These are phyloP conservation scores for Camponotus floridanus DNA, from an alignment of 1,140 invertebrate genomes.

Conservation along the genomic window DNA sequence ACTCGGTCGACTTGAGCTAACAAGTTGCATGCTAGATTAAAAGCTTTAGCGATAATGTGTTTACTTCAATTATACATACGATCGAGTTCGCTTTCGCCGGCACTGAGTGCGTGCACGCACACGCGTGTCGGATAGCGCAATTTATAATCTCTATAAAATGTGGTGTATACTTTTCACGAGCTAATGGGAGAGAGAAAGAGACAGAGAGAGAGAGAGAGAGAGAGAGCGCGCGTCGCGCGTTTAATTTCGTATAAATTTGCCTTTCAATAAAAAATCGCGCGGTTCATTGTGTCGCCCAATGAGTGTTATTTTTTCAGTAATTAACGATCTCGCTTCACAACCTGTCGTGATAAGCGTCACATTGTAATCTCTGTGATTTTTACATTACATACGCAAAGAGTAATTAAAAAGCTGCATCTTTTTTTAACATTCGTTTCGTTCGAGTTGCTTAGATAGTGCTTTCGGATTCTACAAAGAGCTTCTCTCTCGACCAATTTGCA, in stretches of 20 bases:
- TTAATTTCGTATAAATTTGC: slow-evolving; percentile 55
- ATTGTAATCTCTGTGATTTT: slow-evolving; percentile 37
- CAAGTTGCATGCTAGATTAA: slow-evolving; percentile 76
- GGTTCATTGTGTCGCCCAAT: slow-evolving; percentile 29
- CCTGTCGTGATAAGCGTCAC: background rate
- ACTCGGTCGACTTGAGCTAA: slow-evolving; percentile 63
- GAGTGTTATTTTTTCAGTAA: slow-evolving; percentile 50
- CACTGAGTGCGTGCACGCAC: background rate
- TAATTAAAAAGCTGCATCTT: background rate
- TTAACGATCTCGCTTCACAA: slow-evolving; percentile 33
- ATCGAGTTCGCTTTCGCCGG: background rate
- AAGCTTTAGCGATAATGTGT: slow-evolving; percentile 77
- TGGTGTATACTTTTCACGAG: slow-evolving; percentile 6
- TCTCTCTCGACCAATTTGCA: background rate
- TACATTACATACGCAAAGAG: background rate
- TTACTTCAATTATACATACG: slow-evolving; percentile 67
- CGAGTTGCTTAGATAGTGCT: background rate
- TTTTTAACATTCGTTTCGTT: background rate
- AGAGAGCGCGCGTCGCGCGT: background rate
- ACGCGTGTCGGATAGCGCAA: slow-evolving; percentile 14
- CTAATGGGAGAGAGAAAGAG: slow-evolving; percentile 19
- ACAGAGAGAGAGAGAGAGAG: background rate
- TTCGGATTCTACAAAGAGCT: background rate
- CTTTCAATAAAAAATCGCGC: slow-evolving; percentile 47
- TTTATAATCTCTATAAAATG: slow-evolving; percentile 42